Evolutionary conservation across 92 coral and sea anemone genomes (phyloP), one percentile per base, ranked within the genome.

Genomic region (Nematostella vectensis): DNA sequence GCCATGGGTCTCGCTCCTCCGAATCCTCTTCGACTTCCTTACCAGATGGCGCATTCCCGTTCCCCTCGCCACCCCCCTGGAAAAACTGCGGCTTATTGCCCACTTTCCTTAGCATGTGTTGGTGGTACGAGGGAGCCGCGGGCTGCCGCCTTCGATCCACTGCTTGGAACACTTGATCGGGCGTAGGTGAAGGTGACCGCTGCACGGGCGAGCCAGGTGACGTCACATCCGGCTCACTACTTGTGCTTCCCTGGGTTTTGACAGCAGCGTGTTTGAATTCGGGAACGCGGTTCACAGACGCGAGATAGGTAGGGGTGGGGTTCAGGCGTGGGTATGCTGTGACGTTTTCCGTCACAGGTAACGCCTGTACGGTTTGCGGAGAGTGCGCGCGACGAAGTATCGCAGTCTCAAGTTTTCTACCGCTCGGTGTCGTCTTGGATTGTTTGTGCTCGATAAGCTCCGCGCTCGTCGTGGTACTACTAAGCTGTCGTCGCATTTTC

Each of bases 61-160:
- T 30, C 15, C 21, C 48, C 17, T 79, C 80, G 19, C 27, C 65
- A n/a, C 59, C 62, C 0, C 83, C 83, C 55, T 71, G 87, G 52
- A 77, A 75, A 55, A 82, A 77, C 58, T 83, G 78, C n/a, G 77
- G 75, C 43, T 83, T 88, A 10, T 71, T 47, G 24, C 61, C 79
- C 40, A 68, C 47, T 65, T 77, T 75, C 17, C 96, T 79, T 55
- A 88, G 84, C 99, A 93, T 93, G 71, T 93, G 99, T 45, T 93
- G 94, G 20, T 82, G 88, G 63, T 93, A 93, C 11, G 99, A 93
- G 25, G 99, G 99, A 0, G 99, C 99, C 1, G 99, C 99, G 2
- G 99, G 99, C 62, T 87, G 94, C 27, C 96, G 74, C 63, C 99
- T 77, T 57, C 96, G 89, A 75, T 93, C 99, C 22, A 83, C 94